Evolutionary conservation across 2,888 invertebrate genomes (phyloP).

Genomic region (Erebia palarica): DNA sequence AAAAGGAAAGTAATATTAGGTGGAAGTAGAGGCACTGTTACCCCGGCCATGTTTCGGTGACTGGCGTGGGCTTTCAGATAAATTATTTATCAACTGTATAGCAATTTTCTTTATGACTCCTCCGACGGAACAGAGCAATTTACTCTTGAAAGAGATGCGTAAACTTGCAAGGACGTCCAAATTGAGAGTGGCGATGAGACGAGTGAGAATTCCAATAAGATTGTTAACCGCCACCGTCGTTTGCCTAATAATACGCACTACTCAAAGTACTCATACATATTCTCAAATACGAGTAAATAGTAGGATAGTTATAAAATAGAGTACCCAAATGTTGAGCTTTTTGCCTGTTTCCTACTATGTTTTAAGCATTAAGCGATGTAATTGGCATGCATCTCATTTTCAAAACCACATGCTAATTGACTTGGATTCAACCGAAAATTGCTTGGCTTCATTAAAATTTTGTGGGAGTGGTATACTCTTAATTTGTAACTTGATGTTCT

Average conservation of each 20-base stretch:
- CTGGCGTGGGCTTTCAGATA: conserved; percentile 81
- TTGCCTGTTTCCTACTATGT: no score
- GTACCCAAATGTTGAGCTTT: no score
- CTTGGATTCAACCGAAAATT: conserved; percentile 56
- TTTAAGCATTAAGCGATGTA: neutral
- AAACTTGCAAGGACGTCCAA: conserved; percentile 79
- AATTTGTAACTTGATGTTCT: conserved; percentile 38
- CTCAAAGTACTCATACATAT: neutral
- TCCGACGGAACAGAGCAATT: conserved; percentile 81
- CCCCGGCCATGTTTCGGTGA: conserved; percentile 77
- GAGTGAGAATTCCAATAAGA: conserved; percentile 73
- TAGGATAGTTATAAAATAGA: no score
- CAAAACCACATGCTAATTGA: conserved; percentile 64
- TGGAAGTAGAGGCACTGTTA: conserved; percentile 71
- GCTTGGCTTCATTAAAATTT: conserved; percentile 58
- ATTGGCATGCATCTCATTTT: conserved; percentile 60
- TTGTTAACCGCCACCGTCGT: neutral
- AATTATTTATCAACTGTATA: conserved; percentile 83
- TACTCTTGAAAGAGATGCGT: conserved; percentile 81
- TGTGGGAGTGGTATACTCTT: conserved; percentile 44
- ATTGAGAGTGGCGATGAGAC: conserved; percentile 74
- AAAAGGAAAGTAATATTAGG: conserved; percentile 82
- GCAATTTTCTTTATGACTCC: conserved; percentile 83
- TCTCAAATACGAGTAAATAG: neutral
- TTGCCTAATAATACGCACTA: neutral